phyloP scores from a whole-genome alignment of 2,888 invertebrate genomes.

The Acronicta aceris region DNA sequence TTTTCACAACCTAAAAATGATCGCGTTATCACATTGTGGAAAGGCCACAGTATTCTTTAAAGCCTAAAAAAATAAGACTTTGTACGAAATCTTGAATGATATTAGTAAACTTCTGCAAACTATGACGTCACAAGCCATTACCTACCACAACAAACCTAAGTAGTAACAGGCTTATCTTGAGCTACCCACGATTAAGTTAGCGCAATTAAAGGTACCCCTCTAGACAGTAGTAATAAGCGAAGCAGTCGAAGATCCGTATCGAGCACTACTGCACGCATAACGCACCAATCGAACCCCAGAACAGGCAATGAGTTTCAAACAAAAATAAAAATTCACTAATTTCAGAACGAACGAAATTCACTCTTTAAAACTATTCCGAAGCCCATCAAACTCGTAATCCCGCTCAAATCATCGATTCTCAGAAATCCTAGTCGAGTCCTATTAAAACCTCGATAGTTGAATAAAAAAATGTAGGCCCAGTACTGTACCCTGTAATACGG shows the following conservation, averaged over 20 bases:
- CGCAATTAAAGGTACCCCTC: slow-evolving; percentile 24
- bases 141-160: slow-evolving; percentile 27
- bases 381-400: slow-evolving; percentile 52
- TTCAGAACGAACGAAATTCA: slow-evolving; percentile 44
- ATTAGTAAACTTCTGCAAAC: too few species aligned
- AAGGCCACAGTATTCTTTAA: too few species aligned
- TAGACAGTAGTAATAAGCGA: slow-evolving; percentile 30
- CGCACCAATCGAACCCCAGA: slow-evolving; percentile 25
- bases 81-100: too few species aligned
- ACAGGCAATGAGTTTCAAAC: slow-evolving; percentile 19
- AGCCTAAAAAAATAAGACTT: too few species aligned
- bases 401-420: slow-evolving; percentile 77
- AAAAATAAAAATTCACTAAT: slow-evolving; percentile 34
- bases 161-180: slow-evolving; percentile 40
- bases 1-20: too few species aligned
- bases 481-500: slow-evolving; percentile 76
- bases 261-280: slow-evolving; percentile 25
- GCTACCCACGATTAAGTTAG: slow-evolving; percentile 33
- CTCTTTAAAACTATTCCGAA: slow-evolving; percentile 55
- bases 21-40: too few species aligned
- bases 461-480: slow-evolving; percentile 77
- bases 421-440: slow-evolving; percentile 71
- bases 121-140: slow-evolving; percentile 9
- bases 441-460: slow-evolving; percentile 79
- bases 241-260: slow-evolving; percentile 40